Conservation (phyloP, 2,888 invertebrate species). For the Oxyscelio sp. region DNA sequence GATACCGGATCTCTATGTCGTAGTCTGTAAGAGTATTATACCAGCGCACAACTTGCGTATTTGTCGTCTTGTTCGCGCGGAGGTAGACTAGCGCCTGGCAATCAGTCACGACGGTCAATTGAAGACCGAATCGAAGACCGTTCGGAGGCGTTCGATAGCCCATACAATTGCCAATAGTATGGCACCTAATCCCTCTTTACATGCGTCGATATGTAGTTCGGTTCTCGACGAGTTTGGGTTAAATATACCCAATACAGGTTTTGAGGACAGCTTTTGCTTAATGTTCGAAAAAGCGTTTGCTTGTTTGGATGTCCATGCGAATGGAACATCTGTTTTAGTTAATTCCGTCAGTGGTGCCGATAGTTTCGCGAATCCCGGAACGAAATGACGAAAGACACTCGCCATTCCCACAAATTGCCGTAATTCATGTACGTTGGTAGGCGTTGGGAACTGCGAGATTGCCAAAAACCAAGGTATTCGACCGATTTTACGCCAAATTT, state of each 20-base stretch:
- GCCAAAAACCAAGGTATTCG: conserved; percentile 80
- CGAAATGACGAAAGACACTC: conserved; percentile 63
- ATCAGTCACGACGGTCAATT: not conserved
- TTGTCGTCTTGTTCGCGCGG: not conserved
- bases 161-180: not conserved
- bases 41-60: conserved; percentile 16
- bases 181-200: not conserved
- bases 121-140: not conserved
- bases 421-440: conserved; percentile 66
- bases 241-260: conserved; percentile 4
- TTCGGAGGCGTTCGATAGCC: not conserved
- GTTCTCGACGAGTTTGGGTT: not conserved
- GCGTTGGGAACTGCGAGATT: conserved; percentile 65
- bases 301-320: conserved; percentile 34
- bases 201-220: conserved; percentile 15
- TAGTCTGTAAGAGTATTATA: not conserved
- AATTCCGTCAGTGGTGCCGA: conserved; percentile 67
- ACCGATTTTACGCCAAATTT: conserved; percentile 44
- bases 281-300: not conserved
- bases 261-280: not conserved
- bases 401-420: conserved; percentile 72
- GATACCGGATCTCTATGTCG: conserved; percentile 1
- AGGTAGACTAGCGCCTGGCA: too few relatives aligned
- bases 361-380: conserved; percentile 32
- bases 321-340: conserved; percentile 3